These are phyloP conservation scores for Melanophora roralis DNA, from an alignment of 2,888 invertebrate species.

Conservation along the genomic window DNA sequence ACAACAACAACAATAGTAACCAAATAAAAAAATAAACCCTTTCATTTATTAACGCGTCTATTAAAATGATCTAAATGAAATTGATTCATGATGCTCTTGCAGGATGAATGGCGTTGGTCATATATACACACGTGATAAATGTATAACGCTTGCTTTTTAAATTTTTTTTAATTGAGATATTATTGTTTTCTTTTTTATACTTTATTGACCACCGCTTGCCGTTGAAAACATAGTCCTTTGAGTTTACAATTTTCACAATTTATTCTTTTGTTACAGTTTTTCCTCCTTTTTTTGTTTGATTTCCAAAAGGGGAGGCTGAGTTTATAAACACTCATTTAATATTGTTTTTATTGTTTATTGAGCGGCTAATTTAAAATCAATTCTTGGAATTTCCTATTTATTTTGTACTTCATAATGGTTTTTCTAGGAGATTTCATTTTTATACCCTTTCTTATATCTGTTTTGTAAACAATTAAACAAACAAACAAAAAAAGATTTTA, in stretches of 20 bases:
- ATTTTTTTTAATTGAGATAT: conserved; percentile 47
- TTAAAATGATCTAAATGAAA: conserved; percentile 5
- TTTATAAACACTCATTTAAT: conserved; percentile 44
- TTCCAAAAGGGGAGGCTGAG: not conserved
- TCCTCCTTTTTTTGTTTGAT: not conserved
- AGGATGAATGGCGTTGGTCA: not conserved
- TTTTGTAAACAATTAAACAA: not conserved
- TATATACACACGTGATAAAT: conserved; percentile 36
- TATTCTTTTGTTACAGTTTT: conserved; percentile 49
- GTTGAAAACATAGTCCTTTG: conserved; percentile 2
- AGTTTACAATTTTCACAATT: conserved; percentile 44
- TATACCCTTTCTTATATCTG: not conserved
- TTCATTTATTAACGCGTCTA: conserved; percentile 24
- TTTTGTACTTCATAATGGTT: conserved; percentile 29
- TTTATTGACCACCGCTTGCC: conserved; percentile 6
- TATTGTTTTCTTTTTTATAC: conserved; percentile 47
- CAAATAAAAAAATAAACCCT: conserved; percentile 23
- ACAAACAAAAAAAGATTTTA: conserved; percentile 6
- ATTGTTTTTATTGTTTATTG: conserved; percentile 22
- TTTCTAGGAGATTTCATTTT: conserved; percentile 23
- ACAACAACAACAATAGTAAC: not conserved
- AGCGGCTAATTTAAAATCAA: conserved; percentile 57
- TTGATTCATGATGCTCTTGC: not conserved
- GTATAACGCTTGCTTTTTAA: conserved; percentile 33
- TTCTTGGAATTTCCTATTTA: conserved; percentile 51